Evolutionary conservation across 37 sponge, comb jelly and placozoan genomes (phyloP).

Genomic region (Chondrilla cf. caribensis): DNA sequence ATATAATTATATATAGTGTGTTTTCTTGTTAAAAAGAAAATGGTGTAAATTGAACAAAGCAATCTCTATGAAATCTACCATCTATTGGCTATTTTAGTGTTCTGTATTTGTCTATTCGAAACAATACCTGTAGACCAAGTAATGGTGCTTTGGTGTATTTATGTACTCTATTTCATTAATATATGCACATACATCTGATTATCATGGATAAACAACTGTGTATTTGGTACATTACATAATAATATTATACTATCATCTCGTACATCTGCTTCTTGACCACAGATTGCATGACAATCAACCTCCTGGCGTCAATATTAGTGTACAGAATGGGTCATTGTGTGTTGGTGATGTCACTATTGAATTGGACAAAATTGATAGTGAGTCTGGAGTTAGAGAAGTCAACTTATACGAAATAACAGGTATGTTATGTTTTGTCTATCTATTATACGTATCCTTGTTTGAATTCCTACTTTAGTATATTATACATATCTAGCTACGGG

Average conservation of each 20-base stretch:
- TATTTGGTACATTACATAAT: too few relatives aligned
- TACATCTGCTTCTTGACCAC: background rate
- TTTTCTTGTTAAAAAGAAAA: too few relatives aligned
- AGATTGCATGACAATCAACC: background rate
- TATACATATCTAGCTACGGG: too few relatives aligned
- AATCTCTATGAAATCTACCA: too few relatives aligned
- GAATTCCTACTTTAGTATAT: background rate
- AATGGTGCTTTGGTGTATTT: background rate
- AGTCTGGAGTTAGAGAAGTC: constrained; percentile 8
- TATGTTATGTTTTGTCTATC: background rate
- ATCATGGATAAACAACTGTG: too few relatives aligned
- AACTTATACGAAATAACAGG: background rate
- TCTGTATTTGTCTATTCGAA: too few relatives aligned
- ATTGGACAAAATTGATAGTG: background rate
- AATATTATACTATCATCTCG: too few relatives aligned
- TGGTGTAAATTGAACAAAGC: too few relatives aligned
- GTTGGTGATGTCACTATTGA: background rate
- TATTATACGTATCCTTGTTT: background rate
- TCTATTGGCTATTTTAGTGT: too few relatives aligned
- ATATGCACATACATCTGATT: background rate
- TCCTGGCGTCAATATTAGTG: background rate
- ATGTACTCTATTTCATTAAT: background rate
- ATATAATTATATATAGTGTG: too few relatives aligned
- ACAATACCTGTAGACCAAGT: background rate
- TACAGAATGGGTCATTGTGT: background rate